Evolutionary conservation across 92 coral and sea anemone species (phyloP), one percentile per base, ranked within the genome.

Genomic region (Blastomussa wellsi): DNA sequence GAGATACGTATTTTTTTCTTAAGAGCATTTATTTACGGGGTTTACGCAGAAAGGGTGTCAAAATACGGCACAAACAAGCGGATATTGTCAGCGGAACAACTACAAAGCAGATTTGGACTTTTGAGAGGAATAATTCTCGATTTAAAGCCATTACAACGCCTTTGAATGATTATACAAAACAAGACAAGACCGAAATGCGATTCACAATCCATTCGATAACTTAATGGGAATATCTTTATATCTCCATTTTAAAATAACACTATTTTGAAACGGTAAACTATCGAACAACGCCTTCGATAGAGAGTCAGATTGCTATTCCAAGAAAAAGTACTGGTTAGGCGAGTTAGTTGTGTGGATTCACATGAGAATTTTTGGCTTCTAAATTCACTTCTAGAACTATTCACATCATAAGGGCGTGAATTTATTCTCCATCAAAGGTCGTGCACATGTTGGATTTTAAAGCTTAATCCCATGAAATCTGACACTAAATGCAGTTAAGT

Each of bases 401-500:
- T 70, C 35, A 6, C 75, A 70, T 16, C 17, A 35, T 22, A 53
- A 33, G 52, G 86, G 78, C 86, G 75, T 82, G 19, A 52, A 65
- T 38, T 36, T 67, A 32, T 42, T 67, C 32, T 9, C 42, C 64
- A 37, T 44, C 87, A 74, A 74, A 74, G 86, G 86, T 73, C 79
- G 86, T 73, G 66, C 57, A 57, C 62, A 83, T 47, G 55, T 74
- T 49, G n/a, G 36, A 10, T 70, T 74, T 74, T 74, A 74, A 74
- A 12, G 60, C 59, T 41, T 74, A 42, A 70, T 70, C 78, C 78
- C 53, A 55, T 74, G 87, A 83, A 74, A 83, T 83, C 67, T 83
- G 81, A 83, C 80, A 76, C 79, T 74, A 37, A 82, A 82, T 55
- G 52, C 31, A 82, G 65, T 74, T 81, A 49, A 81, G 67, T 35